Evolutionary conservation across 2,797 vertebrate genomes (phyloP), one percentile per base, ranked within the genome.

Genomic region (Poeciliopsis paucimaculata): DNA sequence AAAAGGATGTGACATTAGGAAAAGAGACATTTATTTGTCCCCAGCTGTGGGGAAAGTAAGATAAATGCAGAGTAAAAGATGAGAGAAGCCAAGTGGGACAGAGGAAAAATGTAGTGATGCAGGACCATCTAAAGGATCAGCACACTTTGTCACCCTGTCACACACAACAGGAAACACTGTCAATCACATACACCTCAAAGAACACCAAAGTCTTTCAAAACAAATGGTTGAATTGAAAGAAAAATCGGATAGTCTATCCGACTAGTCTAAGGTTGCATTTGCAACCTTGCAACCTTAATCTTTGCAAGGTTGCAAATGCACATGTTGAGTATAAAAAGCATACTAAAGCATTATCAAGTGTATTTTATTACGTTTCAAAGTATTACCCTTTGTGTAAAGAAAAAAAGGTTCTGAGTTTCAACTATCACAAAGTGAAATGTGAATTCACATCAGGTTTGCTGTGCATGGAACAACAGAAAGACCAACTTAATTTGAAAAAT

Each of bases 71-170:
- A 85, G 70, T 31, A 73, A 60, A 70, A 80, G 85, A 90, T 86
- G 79, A 88, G 87, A 78, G 81, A 68, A 86, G 79, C 57, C 78
- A 86, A 88, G 83, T 66, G 77, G 81, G 79, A 81, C 49, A 79
- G 66, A 82, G 76, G 76, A 82, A 81, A 81, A 82, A 86, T 83
- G 86, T 82, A 80, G 81, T 49, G 86, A 89, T 79, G 87, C 83
- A 77, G 80, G 86, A 77, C 84, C 73, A 85, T 73, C 16, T 26
- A 62, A 85, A 62, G 85, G 87, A 90, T 91, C 88, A 84, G 87
- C 72, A 77, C 85, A 86, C 87, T 91, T 80, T 88, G 92, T 91
- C 90, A 90, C 88, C 77, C 80, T 91, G 89, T 87, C 90, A 90
- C 79, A 86, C 85, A 82, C 84, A 75, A 77, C 79, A 82, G 82